phyloP scores from a whole-genome alignment of 2,113 vertebrate species.

The Petrocephalus zakoni region DNA sequence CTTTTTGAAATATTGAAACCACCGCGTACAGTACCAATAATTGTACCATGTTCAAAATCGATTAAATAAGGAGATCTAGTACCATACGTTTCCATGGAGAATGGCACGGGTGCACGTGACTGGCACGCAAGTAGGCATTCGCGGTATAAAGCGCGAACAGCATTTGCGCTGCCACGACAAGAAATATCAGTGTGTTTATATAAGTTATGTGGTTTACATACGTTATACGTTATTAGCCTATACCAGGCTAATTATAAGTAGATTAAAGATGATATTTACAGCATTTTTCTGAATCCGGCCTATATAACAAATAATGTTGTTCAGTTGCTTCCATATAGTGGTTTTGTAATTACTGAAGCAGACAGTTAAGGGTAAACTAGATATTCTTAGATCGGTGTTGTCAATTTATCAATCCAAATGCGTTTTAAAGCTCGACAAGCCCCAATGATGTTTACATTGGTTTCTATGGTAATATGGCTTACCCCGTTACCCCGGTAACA shows the following conservation, averaged over 20 bases:
- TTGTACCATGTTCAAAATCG: background rate
- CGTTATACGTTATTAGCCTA: too few relatives aligned
- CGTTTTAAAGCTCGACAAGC: background rate
- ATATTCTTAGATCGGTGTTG: background rate
- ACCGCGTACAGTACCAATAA: background rate
- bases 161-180: too few relatives aligned
- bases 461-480: conserved; percentile 22
- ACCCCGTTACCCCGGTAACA: conserved; percentile 45
- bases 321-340: background rate
- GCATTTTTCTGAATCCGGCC: background rate
- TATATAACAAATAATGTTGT: background rate
- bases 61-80: background rate
- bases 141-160: too few relatives aligned
- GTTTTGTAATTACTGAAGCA: background rate
- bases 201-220: background rate
- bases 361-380: background rate
- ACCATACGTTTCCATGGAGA: background rate
- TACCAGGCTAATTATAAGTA: background rate
- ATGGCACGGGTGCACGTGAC: background rate
- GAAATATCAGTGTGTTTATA: background rate
- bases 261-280: background rate
- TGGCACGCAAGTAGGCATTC: too few relatives aligned
- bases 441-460: background rate
- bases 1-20: too few relatives aligned
- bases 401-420: background rate